Base-by-base conservation (phyloP, 2,113 vertebrate species). In the Hyaena hyaena region DNA sequence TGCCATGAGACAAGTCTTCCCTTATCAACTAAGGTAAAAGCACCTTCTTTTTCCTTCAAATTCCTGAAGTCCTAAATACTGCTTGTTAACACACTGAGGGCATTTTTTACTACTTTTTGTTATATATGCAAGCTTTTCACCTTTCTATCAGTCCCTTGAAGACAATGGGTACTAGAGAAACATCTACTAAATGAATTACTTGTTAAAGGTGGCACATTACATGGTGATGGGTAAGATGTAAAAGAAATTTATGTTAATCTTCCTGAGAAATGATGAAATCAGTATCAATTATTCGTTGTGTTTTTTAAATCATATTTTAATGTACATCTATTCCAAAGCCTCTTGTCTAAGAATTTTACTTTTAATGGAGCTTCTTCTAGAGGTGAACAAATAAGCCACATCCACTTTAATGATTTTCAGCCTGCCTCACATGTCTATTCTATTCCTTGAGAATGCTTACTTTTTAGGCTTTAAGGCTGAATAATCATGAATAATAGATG, bases 401-500 rank as follows among this genome's bases (percentile, higher is more conserved):
- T 83, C 5, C 24, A 35, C 26, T 91, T 90, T 84, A 31, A 81
- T 94, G 14, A 83, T 83, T 95, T 88, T 96, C 4, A 96, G n/a
- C n/a, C 92, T 48, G 76, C 21, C 8, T 80, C n/a, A 53, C 19
- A 50, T 71, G 4, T 73, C 71, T 90, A 23, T 94, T 65, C 33
- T 88, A 23, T 92, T 97, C 89, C 39, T 96, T 92, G 63, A 91
- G n/a, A 96, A 55, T 91, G 26, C 0, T 50, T 24, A 6, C 48
- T 4, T 92, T 84, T 84, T 84, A 95, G 71, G 12, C 14, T 73
- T 95, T 61, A 81, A 28, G 48, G 16, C 23, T 87, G 16, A 97
- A 92, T 91, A 96, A 50, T 65, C 48, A 66, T 91, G n/a, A 90
- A 89, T 87, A 50, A 77, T 69, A 96, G 95, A 71, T 93, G 65